A percentile compares a stretch with the other conserved stretches of the same genome.
Evolutionary conservation across 1,140 invertebrate species (phyloP).

Genomic region (Bradynema listronoti): DNA sequence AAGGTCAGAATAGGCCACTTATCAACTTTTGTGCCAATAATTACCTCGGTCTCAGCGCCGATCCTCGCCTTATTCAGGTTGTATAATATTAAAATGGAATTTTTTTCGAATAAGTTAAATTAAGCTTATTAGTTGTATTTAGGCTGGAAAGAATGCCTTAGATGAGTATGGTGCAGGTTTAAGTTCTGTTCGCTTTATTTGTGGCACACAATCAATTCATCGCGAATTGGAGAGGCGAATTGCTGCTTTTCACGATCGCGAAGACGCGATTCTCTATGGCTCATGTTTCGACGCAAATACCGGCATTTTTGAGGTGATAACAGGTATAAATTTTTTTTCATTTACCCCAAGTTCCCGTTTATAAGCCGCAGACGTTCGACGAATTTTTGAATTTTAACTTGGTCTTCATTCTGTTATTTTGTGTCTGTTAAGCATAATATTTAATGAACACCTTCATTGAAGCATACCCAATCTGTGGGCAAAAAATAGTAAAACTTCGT

Average conservation of each 20-base stretch:
- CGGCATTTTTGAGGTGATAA: constrained; percentile 77
- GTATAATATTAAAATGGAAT: too few species aligned
- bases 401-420: too few species aligned
- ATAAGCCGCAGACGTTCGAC: too few species aligned
- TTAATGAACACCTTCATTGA: too few species aligned
- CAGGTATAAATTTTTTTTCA: constrained; percentile 60
- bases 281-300: constrained; percentile 91
- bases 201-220: constrained; percentile 80
- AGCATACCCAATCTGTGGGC: not conserved
- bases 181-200: constrained; percentile 86
- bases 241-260: constrained; percentile 74
- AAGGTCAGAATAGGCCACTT: constrained; percentile 65
- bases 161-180: constrained; percentile 78
- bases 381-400: too few species aligned
- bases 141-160: constrained; percentile 67
- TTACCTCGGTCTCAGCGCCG: constrained; percentile 77
- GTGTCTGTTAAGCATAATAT: too few species aligned
- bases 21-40: constrained; percentile 92
- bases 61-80: constrained; percentile 73
- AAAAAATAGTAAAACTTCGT: too few species aligned
- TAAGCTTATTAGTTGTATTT: too few species aligned
- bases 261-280: constrained; percentile 80
- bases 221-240: constrained; percentile 76
- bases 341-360: too few species aligned
- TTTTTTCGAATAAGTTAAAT: too few species aligned